phyloP scores from a whole-genome alignment of 1,140 invertebrate species.

The Sitophilus oryzae region DNA sequence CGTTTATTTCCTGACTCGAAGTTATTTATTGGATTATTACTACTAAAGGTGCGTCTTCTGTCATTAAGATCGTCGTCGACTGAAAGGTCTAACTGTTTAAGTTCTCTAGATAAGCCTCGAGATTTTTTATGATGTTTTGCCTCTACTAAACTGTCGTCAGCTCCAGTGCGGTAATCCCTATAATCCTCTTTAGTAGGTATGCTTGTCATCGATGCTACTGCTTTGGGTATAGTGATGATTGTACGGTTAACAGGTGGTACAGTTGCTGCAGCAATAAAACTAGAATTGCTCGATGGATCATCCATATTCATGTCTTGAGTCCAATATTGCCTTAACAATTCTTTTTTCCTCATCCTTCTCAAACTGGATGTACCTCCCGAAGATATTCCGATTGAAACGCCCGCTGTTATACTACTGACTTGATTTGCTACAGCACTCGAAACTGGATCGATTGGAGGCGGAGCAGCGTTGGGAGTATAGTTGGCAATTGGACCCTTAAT shows the following conservation, averaged over 20 bases:
- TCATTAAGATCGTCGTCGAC: constrained; percentile 43
- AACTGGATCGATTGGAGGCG: constrained; percentile 41
- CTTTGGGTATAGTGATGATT: constrained; percentile 78
- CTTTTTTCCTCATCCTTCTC: constrained; percentile 82
- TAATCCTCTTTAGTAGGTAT: constrained; percentile 81
- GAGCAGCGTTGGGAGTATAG: constrained; percentile 53
- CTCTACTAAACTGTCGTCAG: constrained; percentile 56
- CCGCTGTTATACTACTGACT: constrained; percentile 24
- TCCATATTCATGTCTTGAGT: constrained; percentile 82
- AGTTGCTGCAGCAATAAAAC: constrained; percentile 49
- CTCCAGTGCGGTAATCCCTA: constrained; percentile 49
- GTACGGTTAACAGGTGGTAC: constrained; percentile 62
- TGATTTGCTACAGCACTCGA: constrained; percentile 15
- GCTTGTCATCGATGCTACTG: constrained; percentile 77
- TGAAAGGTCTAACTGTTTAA: constrained; percentile 49
- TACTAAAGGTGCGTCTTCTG: constrained; percentile 46
- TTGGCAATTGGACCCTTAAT: constrained; percentile 85
- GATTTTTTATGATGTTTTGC: constrained; percentile 65
- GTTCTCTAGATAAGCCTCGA: constrained; percentile 48
- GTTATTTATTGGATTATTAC: constrained; percentile 40
- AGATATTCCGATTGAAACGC: constrained; percentile 27
- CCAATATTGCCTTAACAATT: constrained; percentile 76
- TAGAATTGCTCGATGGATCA: constrained; percentile 49
- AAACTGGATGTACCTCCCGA: constrained; percentile 58
- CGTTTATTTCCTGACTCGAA: constrained; percentile 46